Percentiles rank a stretch among this genome's conserved stretches.
phyloP scores from a whole-genome alignment of 1,140 invertebrate species.

The Pseudomyrmex concolor region DNA sequence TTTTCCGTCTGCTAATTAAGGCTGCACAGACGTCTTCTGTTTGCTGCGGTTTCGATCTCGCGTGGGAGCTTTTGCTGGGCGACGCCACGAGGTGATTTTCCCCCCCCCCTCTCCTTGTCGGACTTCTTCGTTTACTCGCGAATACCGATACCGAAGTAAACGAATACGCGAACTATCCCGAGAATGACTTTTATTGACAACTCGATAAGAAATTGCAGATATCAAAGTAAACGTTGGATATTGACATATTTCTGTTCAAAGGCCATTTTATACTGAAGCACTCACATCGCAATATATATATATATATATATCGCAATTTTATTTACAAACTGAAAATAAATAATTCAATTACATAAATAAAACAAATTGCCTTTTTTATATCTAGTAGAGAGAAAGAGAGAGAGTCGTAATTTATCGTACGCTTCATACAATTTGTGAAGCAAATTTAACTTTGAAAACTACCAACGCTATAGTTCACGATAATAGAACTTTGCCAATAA shows the following conservation, averaged over 20 bases:
- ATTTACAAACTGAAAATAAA: neutral
- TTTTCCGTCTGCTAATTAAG: constrained; percentile 63
- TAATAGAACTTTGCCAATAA: neutral
- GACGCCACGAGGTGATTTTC: constrained; percentile 29
- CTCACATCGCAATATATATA: neutral
- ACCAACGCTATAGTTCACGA: neutral
- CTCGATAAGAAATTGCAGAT: constrained; percentile 14
- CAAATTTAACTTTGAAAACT: neutral
- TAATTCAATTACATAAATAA: neutral
- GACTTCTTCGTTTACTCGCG: neutral
- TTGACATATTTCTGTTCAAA: constrained; percentile 11
- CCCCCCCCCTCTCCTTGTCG: too few relatives aligned
- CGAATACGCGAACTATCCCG: constrained; percentile 32
- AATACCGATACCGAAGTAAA: constrained; percentile 17
- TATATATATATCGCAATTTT: neutral
- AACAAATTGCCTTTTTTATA: neutral
- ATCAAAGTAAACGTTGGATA: neutral
- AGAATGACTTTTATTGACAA: constrained; percentile 30
- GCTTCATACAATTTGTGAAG: neutral
- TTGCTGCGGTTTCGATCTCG: constrained; percentile 35
- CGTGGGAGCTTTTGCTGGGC: constrained; percentile 13
- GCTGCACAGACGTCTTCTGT: constrained; percentile 44
- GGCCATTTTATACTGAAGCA: neutral
- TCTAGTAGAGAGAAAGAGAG: neutral
- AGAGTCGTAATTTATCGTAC: neutral